phyloP scores from a whole-genome alignment of 2,797 vertebrate genomes.

The Sarcoramphus papa region DNA sequence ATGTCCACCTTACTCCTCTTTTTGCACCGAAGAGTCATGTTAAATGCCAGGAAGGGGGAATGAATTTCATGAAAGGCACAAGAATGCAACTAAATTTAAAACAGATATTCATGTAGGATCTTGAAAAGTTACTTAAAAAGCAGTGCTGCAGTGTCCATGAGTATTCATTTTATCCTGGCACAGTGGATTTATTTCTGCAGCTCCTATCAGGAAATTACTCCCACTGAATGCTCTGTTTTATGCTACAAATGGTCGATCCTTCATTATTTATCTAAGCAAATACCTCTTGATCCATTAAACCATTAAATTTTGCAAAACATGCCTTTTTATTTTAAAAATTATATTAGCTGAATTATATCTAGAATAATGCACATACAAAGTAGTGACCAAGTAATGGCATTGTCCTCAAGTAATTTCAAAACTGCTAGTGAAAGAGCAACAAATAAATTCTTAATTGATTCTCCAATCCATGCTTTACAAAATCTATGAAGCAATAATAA shows the following conservation, averaged over 20 bases:
- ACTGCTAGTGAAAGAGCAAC: neutral
- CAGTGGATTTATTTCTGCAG: neutral
- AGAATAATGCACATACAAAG: neutral
- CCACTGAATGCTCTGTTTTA: neutral
- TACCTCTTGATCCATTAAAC: neutral
- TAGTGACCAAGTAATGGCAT: neutral
- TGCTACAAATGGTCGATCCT: neutral
- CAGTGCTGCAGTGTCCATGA: neutral
- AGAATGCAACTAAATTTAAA: neutral
- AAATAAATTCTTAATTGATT: neutral
- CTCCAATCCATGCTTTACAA: neutral
- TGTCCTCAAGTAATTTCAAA: neutral
- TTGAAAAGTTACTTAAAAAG: neutral
- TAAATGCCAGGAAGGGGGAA: neutral
- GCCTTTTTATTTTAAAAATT: neutral
- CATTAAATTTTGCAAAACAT: neutral
- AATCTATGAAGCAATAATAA: neutral
- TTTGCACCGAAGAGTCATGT: neutral
- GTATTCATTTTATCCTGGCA: neutral
- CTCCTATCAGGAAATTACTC: neutral
- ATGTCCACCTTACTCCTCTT: neutral
- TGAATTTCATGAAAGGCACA: neutral
- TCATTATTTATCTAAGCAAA: neutral
- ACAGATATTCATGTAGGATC: neutral
- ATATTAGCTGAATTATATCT: neutral